phyloP scores from a whole-genome alignment of 2,797 vertebrate genomes.

The Pachyuromys duprasi region DNA sequence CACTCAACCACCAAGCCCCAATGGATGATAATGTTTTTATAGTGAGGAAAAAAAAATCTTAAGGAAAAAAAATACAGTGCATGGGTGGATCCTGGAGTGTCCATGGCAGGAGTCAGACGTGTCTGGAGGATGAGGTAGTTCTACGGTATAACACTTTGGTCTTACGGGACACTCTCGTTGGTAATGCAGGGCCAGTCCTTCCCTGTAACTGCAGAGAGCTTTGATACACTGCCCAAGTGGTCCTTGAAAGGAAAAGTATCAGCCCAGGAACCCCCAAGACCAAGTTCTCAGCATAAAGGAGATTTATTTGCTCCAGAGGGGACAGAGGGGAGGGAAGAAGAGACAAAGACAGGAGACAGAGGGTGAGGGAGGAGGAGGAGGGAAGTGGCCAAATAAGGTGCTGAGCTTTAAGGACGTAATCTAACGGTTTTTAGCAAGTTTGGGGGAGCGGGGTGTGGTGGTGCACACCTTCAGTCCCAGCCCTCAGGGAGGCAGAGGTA shows the following conservation, averaged over 20 bases:
- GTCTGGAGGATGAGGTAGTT: neutral
- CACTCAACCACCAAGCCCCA: neutral
- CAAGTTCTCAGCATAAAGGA: neutral
- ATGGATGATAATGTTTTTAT: neutral
- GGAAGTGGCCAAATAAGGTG: neutral
- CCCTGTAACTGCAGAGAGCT: neutral
- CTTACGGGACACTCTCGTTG: neutral
- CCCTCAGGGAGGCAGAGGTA: too few species aligned
- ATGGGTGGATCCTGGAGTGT: neutral
- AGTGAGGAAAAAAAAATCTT: neutral
- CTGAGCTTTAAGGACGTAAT: neutral
- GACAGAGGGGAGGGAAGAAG: neutral
- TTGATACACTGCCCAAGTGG: neutral
- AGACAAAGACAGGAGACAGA: neutral
- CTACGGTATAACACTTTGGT: neutral
- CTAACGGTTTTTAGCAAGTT: neutral
- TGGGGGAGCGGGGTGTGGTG: neutral
- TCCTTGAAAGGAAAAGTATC: neutral
- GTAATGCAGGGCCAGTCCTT: neutral
- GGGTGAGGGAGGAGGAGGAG: neutral
- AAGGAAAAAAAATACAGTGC: neutral
- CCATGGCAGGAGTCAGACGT: neutral
- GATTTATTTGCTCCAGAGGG: neutral
- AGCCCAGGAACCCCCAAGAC: neutral
- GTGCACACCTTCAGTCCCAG: too few species aligned